Evolutionary conservation across 2,797 vertebrate genomes (phyloP).

Genomic region (Oreochromis grahami): DNA sequence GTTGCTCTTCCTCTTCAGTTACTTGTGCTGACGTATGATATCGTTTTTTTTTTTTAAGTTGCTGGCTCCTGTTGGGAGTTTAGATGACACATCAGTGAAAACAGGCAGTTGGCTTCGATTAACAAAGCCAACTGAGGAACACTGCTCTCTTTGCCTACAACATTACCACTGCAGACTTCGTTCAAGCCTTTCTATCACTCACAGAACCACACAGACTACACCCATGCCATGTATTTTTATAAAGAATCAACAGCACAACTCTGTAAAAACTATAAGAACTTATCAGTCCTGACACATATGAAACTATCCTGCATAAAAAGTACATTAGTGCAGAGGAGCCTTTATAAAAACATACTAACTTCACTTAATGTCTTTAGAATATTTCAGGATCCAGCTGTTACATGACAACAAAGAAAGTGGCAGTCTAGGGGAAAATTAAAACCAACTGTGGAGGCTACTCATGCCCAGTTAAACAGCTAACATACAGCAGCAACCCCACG

Average conservation of each 20-base stretch:
- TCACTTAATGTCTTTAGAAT: neutral
- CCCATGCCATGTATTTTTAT: neutral
- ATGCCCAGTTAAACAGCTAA: neutral
- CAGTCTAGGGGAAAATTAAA: neutral
- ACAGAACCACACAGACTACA: neutral
- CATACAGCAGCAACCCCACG: neutral
- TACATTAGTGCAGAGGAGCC: neutral
- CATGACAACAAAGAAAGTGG: neutral
- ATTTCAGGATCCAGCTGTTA: neutral
- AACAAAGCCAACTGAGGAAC: neutral
- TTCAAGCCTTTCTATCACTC: neutral
- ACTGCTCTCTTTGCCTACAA: neutral
- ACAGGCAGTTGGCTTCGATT: neutral
- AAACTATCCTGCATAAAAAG: neutral
- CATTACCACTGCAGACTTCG: neutral
- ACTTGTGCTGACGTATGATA: neutral
- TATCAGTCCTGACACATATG: neutral
- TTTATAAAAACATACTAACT: neutral
- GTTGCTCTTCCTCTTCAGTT: neutral
- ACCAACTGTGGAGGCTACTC: neutral
- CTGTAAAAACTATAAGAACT: neutral
- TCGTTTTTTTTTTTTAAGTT: neutral
- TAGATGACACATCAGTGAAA: neutral
- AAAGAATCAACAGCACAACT: neutral
- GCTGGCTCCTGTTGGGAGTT: neutral